Evolutionary conservation across 2,113 vertebrate genomes (phyloP), one percentile per base, ranked within the genome.

Genomic region (Larimichthys crocea): DNA sequence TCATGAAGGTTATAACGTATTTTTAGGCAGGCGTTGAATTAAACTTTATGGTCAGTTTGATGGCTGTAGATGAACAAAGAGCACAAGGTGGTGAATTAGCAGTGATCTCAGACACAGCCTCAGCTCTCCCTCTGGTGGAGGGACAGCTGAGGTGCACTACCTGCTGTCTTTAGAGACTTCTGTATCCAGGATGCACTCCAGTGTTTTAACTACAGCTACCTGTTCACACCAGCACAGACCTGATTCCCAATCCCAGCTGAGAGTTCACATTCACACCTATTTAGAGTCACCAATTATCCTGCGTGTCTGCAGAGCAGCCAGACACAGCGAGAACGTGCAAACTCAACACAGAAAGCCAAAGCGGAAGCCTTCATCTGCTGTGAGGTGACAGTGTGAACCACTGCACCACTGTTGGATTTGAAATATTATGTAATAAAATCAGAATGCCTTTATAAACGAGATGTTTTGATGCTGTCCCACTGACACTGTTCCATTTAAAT

Each of bases 101-200:
- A 17, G 24, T 65, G 1, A 75, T 56, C 64, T 61, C 26, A 86
- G 5, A 44, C 16, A 4, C 16, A 59, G 68, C 9, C 42, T 80
- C 19, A 63, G 24, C 24, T 24, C 76, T n/a, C 85, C 72, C 66
- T 71, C 88, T 90, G n/a, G 48, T 80, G 91, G 78, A 76, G 1
- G 4, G 81, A n/a, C 2, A 11, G 22, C 5, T 16, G 40, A 60
- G 3, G 6, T 74, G 53, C 73, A 29, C 10, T 8, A 35, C 17
- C 24, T 9, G 44, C 31, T 15, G 48, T 31, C 4, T 14, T 6
- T 20, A 26, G 14, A 59, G 22, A 49, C 10, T 1, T 53, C 48
- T 26, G 3, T 10, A 29, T 22, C 8, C 53, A 78, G 3, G 53
- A 49, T 19, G 19, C 26, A 12, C 4, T 19, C 40, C 29, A 0